These are phyloP conservation scores for Dysdera silvatica DNA, from an alignment of 1,140 invertebrate species.

Conservation along the genomic window DNA sequence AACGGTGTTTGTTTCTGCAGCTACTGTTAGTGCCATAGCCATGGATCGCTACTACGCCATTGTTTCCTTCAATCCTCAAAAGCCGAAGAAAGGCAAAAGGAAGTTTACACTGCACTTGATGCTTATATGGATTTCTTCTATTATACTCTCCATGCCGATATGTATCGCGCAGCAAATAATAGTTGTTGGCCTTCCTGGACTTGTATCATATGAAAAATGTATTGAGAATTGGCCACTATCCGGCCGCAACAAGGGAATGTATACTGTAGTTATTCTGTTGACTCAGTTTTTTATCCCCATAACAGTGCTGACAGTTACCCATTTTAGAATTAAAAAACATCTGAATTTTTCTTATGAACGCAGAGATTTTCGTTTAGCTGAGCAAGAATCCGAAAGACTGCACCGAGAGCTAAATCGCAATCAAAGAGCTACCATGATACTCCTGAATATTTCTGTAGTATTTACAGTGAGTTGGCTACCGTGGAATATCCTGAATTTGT, in stretches of 20 bases:
- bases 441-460: slow-evolving; percentile 39
- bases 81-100: not conserved
- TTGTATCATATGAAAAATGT: slow-evolving; percentile 43
- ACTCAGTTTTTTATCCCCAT: slow-evolving; percentile 52
- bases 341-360: slow-evolving; percentile 33
- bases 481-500: slow-evolving; percentile 49
- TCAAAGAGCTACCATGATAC: slow-evolving; percentile 45
- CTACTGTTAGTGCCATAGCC: slow-evolving; percentile 55
- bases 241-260: slow-evolving; percentile 44
- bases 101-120: slow-evolving; percentile 31
- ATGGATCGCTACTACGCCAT: slow-evolving; percentile 53
- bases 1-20: slow-evolving; percentile 54
- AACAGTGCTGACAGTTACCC: slow-evolving; percentile 48
- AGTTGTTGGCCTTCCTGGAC: slow-evolving; percentile 37
- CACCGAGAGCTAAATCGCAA: slow-evolving; percentile 47
- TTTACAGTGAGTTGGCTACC: slow-evolving; percentile 48
- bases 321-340: slow-evolving; percentile 48
- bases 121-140: slow-evolving; percentile 50
- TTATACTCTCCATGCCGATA: slow-evolving; percentile 47
- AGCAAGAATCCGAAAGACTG: not conserved
- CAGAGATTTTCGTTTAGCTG: no score
- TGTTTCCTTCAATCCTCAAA: not conserved
- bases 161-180: slow-evolving; percentile 46
- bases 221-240: slow-evolving; percentile 44
- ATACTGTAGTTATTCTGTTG: slow-evolving; percentile 48